Evolutionary conservation across 2,113 vertebrate species (phyloP).

Genomic region (Conger conger): DNA sequence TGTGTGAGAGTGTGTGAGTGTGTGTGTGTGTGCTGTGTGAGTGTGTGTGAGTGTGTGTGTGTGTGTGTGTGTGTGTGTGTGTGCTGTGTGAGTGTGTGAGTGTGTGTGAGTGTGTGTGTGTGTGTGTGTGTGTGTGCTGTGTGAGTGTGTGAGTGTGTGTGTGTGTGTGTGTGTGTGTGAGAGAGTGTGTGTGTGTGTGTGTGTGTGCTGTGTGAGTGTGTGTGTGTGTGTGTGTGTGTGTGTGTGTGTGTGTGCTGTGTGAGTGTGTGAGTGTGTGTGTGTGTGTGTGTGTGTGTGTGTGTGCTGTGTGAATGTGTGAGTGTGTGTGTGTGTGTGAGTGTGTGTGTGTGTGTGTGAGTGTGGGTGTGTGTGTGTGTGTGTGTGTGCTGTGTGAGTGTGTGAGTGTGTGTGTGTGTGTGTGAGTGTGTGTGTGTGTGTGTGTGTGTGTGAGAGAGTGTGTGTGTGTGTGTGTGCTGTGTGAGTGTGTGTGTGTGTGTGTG

Average conservation of each 20-base stretch:
- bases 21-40: constrained; percentile 8
- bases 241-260: constrained; percentile 10
- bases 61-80: too few species aligned
- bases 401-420: constrained; percentile 13
- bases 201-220: constrained; percentile 6
- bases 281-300: too few species aligned
- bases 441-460: neutral
- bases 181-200: constrained; percentile 9
- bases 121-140: neutral
- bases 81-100: neutral
- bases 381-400: neutral
- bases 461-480: constrained; percentile 13
- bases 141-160: neutral
- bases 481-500: neutral
- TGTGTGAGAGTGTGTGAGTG: constrained; percentile 14
- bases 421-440: constrained; percentile 10
- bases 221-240: constrained; percentile 12
- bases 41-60: neutral
- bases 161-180: neutral
- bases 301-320: neutral
- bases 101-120: neutral
- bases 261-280: neutral
- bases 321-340: neutral
- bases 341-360: too few species aligned
- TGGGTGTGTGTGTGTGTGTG: neutral